Evolutionary conservation across 2,113 vertebrate species (phyloP), one percentile per base, ranked within the genome.

Genomic region (Lontra canadensis): DNA sequence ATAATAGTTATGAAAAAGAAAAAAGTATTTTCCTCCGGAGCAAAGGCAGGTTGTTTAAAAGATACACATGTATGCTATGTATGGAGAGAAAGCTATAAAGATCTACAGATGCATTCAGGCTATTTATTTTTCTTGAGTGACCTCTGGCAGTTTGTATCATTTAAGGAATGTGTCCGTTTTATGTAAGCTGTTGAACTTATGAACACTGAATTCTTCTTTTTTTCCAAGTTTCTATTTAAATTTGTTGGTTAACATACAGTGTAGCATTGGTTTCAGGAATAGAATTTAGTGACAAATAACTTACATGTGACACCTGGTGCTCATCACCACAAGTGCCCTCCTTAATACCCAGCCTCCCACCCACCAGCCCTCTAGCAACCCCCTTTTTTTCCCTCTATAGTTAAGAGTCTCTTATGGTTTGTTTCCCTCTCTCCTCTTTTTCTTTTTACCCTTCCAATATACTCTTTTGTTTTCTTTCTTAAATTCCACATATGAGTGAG

Each of bases 101-200:
- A 57, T 57, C 26, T 86, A 21, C 34, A 49, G 34, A 42, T 52
- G 4, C 14, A 89, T 39, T 65, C 29, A 84, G 34, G 3, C 55
- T 73, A 42, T 67, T 94, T 88, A 26, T 67, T 94, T 88, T 92
- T 92, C 73, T 81, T 74, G 21, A 80, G 36, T 80, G 52, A 74
- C 42, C 44, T 55, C 49, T 81, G 26, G 9, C 26, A 84, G 10
- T 65, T 90, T 59, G 52, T 61, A 47, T 63, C 29, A 95, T 74
- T 90, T 42, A 86, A 90, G 57, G 26, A 71, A 93, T 52, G 36
- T 87, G 17, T 81, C 12, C 18, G 65, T 57, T 80, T 94, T 26
- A 76, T 20, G 15, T 74, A 92, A 83, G 6, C 36, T 86, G 39
- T 61, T 69, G 15, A 61, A 69, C 42, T 95, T 67, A 85, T 15